phyloP scores from a whole-genome alignment of 2,888 invertebrate species.

The Dryomyza anilis region DNA sequence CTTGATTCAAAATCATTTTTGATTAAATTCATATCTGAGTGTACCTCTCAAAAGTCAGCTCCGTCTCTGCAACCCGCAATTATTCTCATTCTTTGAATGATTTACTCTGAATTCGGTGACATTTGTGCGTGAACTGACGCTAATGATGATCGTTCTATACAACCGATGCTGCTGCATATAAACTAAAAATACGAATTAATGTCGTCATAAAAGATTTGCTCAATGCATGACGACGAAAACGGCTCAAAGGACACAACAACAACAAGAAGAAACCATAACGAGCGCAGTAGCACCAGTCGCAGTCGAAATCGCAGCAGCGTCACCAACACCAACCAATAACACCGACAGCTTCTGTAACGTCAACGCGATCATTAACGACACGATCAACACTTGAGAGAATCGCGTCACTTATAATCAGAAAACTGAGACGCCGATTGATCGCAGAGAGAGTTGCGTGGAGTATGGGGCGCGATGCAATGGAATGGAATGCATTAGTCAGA shows the following conservation, averaged over 20 bases:
- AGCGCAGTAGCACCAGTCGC: not conserved
- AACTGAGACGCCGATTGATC: not conserved
- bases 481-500: not conserved
- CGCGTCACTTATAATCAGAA: slow-evolving; percentile 3
- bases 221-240: slow-evolving; percentile 5
- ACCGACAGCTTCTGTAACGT: slow-evolving; percentile 32
- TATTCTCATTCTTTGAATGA: no score
- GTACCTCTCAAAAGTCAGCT: no score
- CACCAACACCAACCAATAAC: slow-evolving; percentile 9
- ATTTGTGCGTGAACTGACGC: slow-evolving; percentile 22
- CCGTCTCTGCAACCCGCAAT: no score
- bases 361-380: slow-evolving; percentile 42
- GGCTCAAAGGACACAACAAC: slow-evolving; percentile 33
- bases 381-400: slow-evolving; percentile 41
- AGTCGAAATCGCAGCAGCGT: slow-evolving; percentile 10
- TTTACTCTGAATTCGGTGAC: no score
- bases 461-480: not conserved
- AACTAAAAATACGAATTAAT: slow-evolving; percentile 21
- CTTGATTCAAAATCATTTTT: no score
- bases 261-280: not conserved
- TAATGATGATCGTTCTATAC: slow-evolving; percentile 14
- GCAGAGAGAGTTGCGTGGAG: not conserved
- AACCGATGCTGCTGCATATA: not conserved
- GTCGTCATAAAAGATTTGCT: slow-evolving; percentile 20
- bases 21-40: no score